Percentiles rank a stretch among this genome's conserved stretches.
These are phyloP conservation scores for Scortum barcoo DNA, from an alignment of 2,113 vertebrate species.

Conservation along the genomic window DNA sequence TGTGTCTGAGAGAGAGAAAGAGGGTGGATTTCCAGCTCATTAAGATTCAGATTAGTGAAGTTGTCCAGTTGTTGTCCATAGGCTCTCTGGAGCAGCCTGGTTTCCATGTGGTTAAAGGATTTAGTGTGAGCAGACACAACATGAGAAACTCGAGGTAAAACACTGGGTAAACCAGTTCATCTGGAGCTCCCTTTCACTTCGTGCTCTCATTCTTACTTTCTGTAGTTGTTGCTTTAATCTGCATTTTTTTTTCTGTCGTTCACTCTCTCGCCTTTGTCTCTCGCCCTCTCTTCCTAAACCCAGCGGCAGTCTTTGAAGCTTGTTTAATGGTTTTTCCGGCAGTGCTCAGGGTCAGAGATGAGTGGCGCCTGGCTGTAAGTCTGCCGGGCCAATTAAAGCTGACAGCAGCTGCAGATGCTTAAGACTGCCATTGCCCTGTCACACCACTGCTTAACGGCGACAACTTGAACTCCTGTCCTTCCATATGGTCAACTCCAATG, in stretches of 20 bases:
- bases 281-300: conserved; percentile 36
- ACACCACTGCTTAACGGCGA: conserved; percentile 23
- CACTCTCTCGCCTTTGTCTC: conserved; percentile 43
- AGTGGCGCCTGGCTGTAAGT: conserved; percentile 55
- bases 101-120: conserved; percentile 64
- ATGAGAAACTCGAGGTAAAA: conserved; percentile 51
- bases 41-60: conserved; percentile 62
- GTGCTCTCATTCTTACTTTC: conserved; percentile 12
- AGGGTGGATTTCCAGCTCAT: conserved; percentile 37
- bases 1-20: not conserved
- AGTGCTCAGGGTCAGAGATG: conserved; percentile 54
- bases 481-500: conserved; percentile 58
- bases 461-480: conserved; percentile 42
- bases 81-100: conserved; percentile 49
- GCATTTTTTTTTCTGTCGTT: conserved; percentile 29
- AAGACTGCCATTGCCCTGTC: conserved; percentile 22
- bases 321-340: conserved; percentile 48
- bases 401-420: conserved; percentile 64
- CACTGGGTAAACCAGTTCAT: conserved; percentile 62
- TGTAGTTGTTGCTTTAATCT: conserved; percentile 26
- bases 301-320: conserved; percentile 63
- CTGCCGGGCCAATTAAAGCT: conserved; percentile 55
- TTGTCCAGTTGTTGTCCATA: conserved; percentile 53
- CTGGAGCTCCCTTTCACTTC: conserved; percentile 25
- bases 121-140: conserved; percentile 65